Evolutionary conservation across 2,113 vertebrate species (phyloP).

Genomic region (Xyliphius kryptos): DNA sequence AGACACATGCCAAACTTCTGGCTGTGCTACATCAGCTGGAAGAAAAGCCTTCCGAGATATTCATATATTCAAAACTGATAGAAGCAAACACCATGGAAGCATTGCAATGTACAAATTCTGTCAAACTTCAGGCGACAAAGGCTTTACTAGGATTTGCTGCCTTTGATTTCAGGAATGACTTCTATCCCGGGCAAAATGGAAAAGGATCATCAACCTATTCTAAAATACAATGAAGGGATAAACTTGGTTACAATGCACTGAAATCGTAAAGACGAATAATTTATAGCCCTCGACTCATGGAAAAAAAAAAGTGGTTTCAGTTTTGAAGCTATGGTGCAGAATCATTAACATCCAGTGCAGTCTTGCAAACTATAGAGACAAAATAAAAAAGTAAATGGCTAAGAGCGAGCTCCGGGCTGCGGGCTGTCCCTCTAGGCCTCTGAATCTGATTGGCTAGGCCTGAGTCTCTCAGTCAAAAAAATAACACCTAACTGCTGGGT

Average conservation of each 20-base stretch:
- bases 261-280: constrained; percentile 9
- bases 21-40: constrained; percentile 32
- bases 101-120: constrained; percentile 18
- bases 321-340: constrained; percentile 24
- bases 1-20: constrained; percentile 28
- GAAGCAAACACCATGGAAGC: constrained; percentile 6
- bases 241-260: background rate
- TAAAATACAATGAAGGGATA: constrained; percentile 15
- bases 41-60: constrained; percentile 21
- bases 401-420: constrained; percentile 41
- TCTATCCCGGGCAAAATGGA: too few species aligned
- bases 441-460: constrained; percentile 31
- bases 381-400: constrained; percentile 36
- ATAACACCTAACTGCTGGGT: constrained; percentile 15
- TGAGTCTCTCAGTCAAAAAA: constrained; percentile 31
- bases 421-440: constrained; percentile 38
- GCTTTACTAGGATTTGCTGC: background rate
- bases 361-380: constrained; percentile 32
- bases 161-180: too few species aligned
- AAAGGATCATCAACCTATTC: constrained; percentile 5
- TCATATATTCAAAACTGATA: constrained; percentile 37
- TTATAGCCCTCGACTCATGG: constrained; percentile 4
- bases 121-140: constrained; percentile 22
- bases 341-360: constrained; percentile 38
- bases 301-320: constrained; percentile 15